These are phyloP conservation scores for Haemorhous mexicanus DNA, from an alignment of 2,113 vertebrate genomes.

Conservation along the genomic window DNA sequence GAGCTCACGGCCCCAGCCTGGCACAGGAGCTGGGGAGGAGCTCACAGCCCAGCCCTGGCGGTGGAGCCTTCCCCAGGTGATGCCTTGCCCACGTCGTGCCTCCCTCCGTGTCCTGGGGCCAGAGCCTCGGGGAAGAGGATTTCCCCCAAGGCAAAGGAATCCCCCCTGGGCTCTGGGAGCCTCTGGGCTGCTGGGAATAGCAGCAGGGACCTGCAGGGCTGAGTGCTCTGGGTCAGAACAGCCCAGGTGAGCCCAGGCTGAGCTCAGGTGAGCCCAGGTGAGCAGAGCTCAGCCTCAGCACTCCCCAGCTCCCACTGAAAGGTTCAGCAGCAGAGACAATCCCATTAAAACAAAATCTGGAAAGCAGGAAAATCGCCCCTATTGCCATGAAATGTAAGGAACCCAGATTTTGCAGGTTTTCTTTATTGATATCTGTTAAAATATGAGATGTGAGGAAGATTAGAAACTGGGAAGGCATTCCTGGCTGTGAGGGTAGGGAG, in stretches of 20 bases:
- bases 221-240: not conserved
- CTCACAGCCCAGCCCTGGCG: not conserved
- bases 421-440: not conserved
- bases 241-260: not conserved
- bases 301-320: not conserved
- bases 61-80: not conserved
- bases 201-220: not conserved
- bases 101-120: too few species aligned
- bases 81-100: not conserved
- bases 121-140: not conserved
- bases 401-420: not conserved
- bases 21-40: not conserved
- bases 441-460: not conserved
- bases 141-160: not conserved
- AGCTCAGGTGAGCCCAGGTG: not conserved
- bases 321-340: not conserved
- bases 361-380: not conserved
- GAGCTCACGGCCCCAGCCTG: not conserved
- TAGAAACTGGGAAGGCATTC: not conserved
- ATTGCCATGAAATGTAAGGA: not conserved
- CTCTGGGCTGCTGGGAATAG: fast-evolving
- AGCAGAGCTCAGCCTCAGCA: not conserved
- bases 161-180: not conserved
- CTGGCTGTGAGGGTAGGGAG: not conserved
- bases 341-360: not conserved